Percentiles rank a stretch among this genome's conserved stretches.
Evolutionary conservation across 2,888 invertebrate genomes (phyloP).

Genomic region (Polia nebulosa): DNA sequence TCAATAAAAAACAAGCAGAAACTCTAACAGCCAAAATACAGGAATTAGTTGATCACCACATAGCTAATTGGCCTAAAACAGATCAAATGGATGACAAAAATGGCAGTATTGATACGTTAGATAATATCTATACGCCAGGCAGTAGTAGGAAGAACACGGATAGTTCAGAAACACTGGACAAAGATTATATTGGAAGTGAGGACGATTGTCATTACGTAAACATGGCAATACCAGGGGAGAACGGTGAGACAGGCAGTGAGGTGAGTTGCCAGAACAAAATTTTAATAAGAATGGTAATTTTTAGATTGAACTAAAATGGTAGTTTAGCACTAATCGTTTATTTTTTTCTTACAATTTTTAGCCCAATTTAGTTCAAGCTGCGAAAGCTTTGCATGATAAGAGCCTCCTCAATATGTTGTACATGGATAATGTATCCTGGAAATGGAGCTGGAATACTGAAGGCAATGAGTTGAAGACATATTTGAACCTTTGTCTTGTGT

Average conservation of each 20-base stretch:
- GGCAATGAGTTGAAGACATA: slow-evolving; percentile 91
- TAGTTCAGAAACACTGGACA: slow-evolving; percentile 85
- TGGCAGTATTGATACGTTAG: slow-evolving; percentile 82
- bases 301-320: background rate
- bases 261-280: slow-evolving; percentile 67
- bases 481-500: slow-evolving; percentile 92
- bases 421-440: slow-evolving; percentile 87
- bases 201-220: slow-evolving; percentile 84
- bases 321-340: background rate
- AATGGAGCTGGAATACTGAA: slow-evolving; percentile 87
- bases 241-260: slow-evolving; percentile 78
- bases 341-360: slow-evolving; percentile 26
- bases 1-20: slow-evolving; percentile 87
- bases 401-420: slow-evolving; percentile 83
- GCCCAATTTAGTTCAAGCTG: slow-evolving; percentile 65
- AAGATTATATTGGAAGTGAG: slow-evolving; percentile 82
- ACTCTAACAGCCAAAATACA: slow-evolving; percentile 86
- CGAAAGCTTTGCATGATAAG: slow-evolving; percentile 79
- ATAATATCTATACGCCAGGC: slow-evolving; percentile 82
- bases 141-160: slow-evolving; percentile 87
- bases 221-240: slow-evolving; percentile 71
- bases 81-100: slow-evolving; percentile 77
- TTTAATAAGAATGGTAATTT: slow-evolving; percentile 28
- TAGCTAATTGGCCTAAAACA: slow-evolving; percentile 84
- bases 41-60: slow-evolving; percentile 84